Evolutionary conservation across 2,888 invertebrate species (phyloP).

Genomic region (Nudaria mundana): DNA sequence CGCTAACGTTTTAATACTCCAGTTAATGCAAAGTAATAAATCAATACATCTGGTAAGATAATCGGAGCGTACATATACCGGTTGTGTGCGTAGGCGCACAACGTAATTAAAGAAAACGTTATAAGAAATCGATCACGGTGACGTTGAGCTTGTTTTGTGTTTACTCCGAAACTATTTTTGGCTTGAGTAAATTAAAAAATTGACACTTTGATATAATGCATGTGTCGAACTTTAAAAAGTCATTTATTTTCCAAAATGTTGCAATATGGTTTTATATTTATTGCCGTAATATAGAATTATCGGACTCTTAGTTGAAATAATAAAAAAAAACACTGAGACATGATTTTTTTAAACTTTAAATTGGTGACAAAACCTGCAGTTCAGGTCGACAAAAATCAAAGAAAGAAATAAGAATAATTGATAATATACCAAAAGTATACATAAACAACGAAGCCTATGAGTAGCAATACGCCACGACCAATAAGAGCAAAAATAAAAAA

Average conservation of each 20-base stretch:
- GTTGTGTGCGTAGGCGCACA: slow-evolving; percentile 41
- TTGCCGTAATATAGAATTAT: no score
- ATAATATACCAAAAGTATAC: no score
- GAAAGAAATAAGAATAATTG: no score
- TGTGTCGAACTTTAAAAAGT: not conserved
- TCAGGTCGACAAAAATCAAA: no score
- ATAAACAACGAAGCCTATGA: no score
- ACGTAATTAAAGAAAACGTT: slow-evolving; percentile 36
- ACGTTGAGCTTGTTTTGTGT: slow-evolving; percentile 24
- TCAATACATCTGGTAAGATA: slow-evolving; percentile 36
- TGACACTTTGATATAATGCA: not conserved
- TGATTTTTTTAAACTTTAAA: not conserved
- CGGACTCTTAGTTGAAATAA: not conserved
- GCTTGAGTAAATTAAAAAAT: slow-evolving; percentile 7
- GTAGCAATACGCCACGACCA: no score
- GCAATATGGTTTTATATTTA: not conserved
- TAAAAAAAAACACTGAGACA: not conserved
- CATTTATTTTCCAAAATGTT: not conserved
- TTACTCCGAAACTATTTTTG: slow-evolving; percentile 24
- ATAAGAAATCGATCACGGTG: slow-evolving; percentile 37
- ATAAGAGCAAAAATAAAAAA: no score
- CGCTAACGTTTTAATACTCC: slow-evolving; percentile 30
- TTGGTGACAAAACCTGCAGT: no score
- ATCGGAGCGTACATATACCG: slow-evolving; percentile 35
- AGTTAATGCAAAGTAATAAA: slow-evolving; percentile 38